phyloP scores from a whole-genome alignment of 2,888 invertebrate species.

The Antitype chi region DNA sequence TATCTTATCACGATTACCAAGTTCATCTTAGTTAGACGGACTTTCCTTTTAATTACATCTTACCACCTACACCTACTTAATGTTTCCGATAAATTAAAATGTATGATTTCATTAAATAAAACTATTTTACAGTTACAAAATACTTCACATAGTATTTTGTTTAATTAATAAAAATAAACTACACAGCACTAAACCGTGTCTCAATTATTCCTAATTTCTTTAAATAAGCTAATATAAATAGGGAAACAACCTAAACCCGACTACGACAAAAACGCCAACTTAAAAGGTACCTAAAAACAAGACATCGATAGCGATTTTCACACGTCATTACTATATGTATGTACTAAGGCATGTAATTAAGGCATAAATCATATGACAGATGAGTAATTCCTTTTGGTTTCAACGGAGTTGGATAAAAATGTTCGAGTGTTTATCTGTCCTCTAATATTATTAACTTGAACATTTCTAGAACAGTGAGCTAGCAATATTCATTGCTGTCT shows the following conservation, averaged over 20 bases:
- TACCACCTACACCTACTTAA: background rate
- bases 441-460: background rate
- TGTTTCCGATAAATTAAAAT: background rate
- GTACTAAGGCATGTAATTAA: no score
- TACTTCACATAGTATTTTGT: background rate
- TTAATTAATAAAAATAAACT: conserved; percentile 12
- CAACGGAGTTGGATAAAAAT: background rate
- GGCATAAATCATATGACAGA: no score
- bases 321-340: no score
- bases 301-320: no score
- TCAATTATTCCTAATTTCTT: background rate
- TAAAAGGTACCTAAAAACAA: no score
- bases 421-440: background rate
- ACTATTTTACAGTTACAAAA: background rate
- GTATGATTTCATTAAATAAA: background rate
- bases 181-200: background rate
- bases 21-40: background rate
- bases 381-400: no score
- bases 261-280: no score
- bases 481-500: background rate
- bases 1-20: background rate
- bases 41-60: background rate
- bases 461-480: background rate
- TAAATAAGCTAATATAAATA: background rate
- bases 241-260: no score